Base-by-base conservation (phyloP, 2,113 vertebrate species). In the Ceyx cyanopectus region DNA sequence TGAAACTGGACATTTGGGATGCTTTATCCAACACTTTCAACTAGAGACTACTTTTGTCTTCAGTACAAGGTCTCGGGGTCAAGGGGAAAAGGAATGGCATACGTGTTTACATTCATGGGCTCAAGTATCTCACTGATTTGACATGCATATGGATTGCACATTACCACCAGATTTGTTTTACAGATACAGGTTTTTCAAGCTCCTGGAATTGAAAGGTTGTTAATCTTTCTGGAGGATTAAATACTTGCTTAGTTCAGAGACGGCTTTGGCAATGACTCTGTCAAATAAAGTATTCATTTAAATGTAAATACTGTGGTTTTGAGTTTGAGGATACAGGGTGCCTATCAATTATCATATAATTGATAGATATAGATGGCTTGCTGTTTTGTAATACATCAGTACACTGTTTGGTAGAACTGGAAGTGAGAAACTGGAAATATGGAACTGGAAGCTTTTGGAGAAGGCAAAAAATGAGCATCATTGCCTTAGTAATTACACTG, bases 111-210 rank as follows among this genome's bases (percentile, higher is more conserved):
- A 89, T 88, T 92, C 72, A 80, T 68, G 61, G 62, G 48, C 78
- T 95, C 70, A 75, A 81, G 84, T 94, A 37, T 85, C 94, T 79
- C 67, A 51, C 69, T 79, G 85, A 95, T 85, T 94, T 87, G 81
- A 80, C 81, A 91, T 87, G 92, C 74, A 41, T 91, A 81, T 68
- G 74, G 57, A 87, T 81, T 89, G 53, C 74, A 74, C 17, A 89
- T 89, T 86, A 67, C 30, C 26, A 41, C 26, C 2, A 9, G 56
- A 62, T 81, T 81, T 89, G 17, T 74, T 89, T 37, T 74, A 78
- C 27, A 81, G 51, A 83, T 54, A 91, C 2, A 75, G 14, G 17
- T 41, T 91, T 86, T 92, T 86, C 56, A 70, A 20, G 29, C 51
- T 60, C 69, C 56, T 58, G 21, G 21, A 37, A 41, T 3, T 20